Evolutionary conservation across 2,113 vertebrate species (phyloP).

Genomic region (Neoarius graeffei): DNA sequence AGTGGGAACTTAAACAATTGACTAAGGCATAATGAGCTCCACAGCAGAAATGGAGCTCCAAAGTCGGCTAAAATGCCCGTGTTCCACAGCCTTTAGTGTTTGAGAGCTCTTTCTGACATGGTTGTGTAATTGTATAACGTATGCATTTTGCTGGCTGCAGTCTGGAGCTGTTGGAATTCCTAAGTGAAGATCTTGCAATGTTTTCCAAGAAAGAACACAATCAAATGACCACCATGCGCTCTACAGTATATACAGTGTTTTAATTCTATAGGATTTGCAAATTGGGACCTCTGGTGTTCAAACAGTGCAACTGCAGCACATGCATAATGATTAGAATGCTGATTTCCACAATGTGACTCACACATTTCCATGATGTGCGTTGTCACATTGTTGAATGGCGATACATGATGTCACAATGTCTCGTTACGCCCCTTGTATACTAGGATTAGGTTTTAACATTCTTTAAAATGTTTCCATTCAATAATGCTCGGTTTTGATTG

Average conservation of each 20-base stretch:
- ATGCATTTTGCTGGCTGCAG: not conserved
- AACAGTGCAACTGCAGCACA: not conserved
- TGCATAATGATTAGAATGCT: not conserved
- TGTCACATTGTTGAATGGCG: not conserved
- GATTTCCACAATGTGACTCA: not conserved
- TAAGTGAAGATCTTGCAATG: not conserved
- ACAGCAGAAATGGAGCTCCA: not conserved
- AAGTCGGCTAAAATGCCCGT: not conserved
- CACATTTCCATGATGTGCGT: not conserved
- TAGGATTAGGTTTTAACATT: not conserved
- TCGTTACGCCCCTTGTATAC: not conserved
- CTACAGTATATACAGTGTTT: not conserved
- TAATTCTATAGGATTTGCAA: not conserved
- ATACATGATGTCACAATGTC: not conserved
- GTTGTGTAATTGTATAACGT: not conserved
- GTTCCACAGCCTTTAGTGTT: not conserved
- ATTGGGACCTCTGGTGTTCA: not conserved
- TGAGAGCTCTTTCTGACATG: not conserved
- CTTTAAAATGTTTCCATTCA: not conserved
- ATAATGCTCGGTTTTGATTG: slow-evolving; percentile 33
- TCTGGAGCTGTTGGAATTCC: not conserved
- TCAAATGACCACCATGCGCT: too few species aligned
- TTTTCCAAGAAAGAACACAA: not conserved
- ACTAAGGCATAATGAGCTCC: too few species aligned
- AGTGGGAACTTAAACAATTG: not conserved